Conservation (phyloP, 2,888 invertebrate genomes). For the Polietes domitor region DNA sequence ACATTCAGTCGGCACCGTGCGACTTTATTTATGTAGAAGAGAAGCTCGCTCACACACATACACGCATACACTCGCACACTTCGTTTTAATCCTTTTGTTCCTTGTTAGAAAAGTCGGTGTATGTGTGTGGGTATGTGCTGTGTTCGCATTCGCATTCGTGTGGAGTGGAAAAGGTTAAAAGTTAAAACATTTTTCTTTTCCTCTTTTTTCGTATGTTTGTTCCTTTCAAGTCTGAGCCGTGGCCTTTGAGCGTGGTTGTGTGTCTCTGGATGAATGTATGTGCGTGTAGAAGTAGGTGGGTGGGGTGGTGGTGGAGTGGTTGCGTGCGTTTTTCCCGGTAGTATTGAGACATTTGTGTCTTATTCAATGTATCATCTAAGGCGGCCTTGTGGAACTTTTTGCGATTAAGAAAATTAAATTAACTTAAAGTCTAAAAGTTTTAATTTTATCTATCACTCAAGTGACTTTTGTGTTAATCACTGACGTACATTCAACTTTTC, state of each 20-base stretch:
- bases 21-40: constrained; percentile 31
- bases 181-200: constrained; percentile 44
- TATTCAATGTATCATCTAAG: constrained; percentile 2
- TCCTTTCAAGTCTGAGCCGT: neutral
- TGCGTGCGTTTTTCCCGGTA: neutral
- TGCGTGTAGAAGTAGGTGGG: neutral
- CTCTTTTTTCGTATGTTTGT: neutral
- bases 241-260: neutral
- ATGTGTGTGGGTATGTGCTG: neutral
- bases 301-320: too few relatives aligned
- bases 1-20: neutral
- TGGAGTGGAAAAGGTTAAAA: constrained; percentile 42
- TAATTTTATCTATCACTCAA: constrained; percentile 37
- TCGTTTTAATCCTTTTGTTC: constrained; percentile 43
- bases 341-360: neutral
- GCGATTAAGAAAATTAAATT: constrained; percentile 32
- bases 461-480: constrained; percentile 28
- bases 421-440: constrained; percentile 34
- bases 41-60: neutral
- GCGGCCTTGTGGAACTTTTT: constrained; percentile 12
- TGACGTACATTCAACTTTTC: constrained; percentile 6
- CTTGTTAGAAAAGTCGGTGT: constrained; percentile 14
- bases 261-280: neutral
- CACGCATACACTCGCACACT: neutral
- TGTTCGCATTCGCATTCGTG: neutral